Percentiles rank a stretch among this genome's conserved stretches.
Conservation (phyloP, 2,888 invertebrate species). For the Osedax fenrisi region DNA sequence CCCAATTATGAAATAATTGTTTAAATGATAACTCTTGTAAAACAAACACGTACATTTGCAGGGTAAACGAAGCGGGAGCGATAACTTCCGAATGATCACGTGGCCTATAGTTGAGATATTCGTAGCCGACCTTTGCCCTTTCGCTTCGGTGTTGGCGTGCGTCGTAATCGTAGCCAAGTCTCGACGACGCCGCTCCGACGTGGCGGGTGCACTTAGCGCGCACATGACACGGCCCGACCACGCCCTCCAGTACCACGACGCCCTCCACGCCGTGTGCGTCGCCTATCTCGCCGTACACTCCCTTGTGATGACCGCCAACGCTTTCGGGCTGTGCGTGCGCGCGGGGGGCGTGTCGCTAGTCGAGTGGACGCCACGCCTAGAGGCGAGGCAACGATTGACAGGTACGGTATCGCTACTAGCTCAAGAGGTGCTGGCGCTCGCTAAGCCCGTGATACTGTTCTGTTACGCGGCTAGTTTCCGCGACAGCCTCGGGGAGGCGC, state of each 20-base stretch:
- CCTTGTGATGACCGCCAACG: conserved; percentile 35
- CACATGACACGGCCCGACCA: background rate
- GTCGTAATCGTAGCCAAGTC: conserved; percentile 36
- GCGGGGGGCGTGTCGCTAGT: conserved; percentile 20
- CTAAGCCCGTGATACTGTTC: background rate
- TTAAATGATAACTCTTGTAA: no score
- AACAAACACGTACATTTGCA: background rate
- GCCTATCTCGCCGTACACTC: conserved; percentile 35
- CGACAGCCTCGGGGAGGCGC: no score
- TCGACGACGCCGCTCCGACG: conserved; percentile 32
- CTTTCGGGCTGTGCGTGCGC: conserved; percentile 30
- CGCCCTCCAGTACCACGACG: conserved; percentile 35
- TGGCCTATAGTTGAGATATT: conserved; percentile 43
- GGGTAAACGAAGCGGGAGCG: conserved; percentile 30
- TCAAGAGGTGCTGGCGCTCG: conserved; percentile 25
- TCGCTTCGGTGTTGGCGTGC: conserved; percentile 38
- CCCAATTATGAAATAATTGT: no score
- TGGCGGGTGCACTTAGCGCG: conserved; percentile 17
- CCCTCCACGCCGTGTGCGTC: conserved; percentile 34
- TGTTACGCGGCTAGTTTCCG: background rate
- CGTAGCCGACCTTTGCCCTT: conserved; percentile 41
- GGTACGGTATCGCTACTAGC: conserved; percentile 33
- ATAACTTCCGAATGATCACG: conserved; percentile 39
- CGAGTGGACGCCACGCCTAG: conserved; percentile 7
- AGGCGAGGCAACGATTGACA: conserved; percentile 28